Percentiles rank a stretch among this genome's conserved stretches.
Evolutionary conservation across 2,797 vertebrate species (phyloP).

Genomic region (Mycteria americana): DNA sequence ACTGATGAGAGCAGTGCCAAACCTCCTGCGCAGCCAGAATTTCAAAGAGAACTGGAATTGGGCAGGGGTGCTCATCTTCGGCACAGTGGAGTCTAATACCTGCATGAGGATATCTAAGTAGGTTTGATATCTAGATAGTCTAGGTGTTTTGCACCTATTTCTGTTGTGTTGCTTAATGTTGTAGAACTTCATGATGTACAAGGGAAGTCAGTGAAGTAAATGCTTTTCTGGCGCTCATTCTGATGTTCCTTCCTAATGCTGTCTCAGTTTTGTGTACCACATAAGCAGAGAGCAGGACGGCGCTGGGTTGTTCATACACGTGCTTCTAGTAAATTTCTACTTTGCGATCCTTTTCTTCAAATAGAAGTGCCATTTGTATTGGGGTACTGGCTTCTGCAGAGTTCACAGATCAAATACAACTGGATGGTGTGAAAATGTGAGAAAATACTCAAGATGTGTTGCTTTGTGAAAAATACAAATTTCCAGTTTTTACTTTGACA

Average conservation of each 20-base stretch:
- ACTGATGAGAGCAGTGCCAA: background rate
- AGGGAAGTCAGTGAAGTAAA: background rate
- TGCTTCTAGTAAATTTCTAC: background rate
- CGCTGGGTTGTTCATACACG: background rate
- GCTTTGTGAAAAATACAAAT: background rate
- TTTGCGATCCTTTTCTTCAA: background rate
- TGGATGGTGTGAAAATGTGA: background rate
- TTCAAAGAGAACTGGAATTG: background rate
- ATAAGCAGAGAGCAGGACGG: too few relatives aligned
- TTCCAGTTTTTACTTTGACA: background rate
- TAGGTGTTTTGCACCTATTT: background rate
- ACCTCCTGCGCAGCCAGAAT: background rate
- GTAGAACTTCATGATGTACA: background rate
- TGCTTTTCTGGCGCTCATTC: background rate
- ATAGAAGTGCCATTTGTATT: background rate
- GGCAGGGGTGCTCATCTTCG: background rate
- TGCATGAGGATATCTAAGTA: background rate
- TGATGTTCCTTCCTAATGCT: background rate
- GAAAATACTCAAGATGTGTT: background rate
- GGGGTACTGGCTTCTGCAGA: background rate
- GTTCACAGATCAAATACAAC: background rate
- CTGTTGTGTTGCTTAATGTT: background rate
- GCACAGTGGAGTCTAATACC: background rate
- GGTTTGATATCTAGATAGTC: background rate
- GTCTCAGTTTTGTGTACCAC: background rate